Evolutionary conservation across 2,113 vertebrate species (phyloP).

Genomic region (Sinocyclocheilus maitianheensis): DNA sequence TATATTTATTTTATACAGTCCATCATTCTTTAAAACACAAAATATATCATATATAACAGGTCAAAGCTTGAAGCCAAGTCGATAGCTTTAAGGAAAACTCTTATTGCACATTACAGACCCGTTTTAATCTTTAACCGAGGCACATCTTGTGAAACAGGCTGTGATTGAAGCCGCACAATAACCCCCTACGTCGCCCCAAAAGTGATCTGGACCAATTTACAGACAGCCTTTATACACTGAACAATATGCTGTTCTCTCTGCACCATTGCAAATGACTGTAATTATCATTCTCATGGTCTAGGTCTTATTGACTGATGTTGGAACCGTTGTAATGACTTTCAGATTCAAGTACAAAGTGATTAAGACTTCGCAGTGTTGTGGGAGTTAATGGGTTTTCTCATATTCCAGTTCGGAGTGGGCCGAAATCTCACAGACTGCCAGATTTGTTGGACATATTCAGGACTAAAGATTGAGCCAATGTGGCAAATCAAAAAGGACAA

Average conservation of each 20-base stretch:
- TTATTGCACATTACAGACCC: neutral
- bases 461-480: neutral
- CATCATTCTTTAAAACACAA: neutral
- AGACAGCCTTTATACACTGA: neutral
- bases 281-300: conserved; percentile 38
- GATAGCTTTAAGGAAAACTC: conserved; percentile 7
- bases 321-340: conserved; percentile 43
- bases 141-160: conserved; percentile 20
- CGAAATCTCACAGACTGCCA: conserved; percentile 34
- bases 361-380: conserved; percentile 13
- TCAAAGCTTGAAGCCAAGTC: neutral
- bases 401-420: conserved; percentile 11
- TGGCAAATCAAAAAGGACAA: neutral
- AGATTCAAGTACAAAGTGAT: conserved; percentile 34
- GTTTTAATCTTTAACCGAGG: conserved; percentile 30
- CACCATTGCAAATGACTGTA: conserved; percentile 43
- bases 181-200: conserved; percentile 3
- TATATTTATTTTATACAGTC: neutral
- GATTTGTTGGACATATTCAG: conserved; percentile 3
- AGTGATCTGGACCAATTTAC: conserved; percentile 35
- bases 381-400: conserved; percentile 35
- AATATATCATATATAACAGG: neutral
- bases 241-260: conserved; percentile 28
- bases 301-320: conserved; percentile 47
- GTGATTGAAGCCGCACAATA: conserved; percentile 21